Conservation (phyloP, 2,113 vertebrate genomes). For the Calypte anna region DNA sequence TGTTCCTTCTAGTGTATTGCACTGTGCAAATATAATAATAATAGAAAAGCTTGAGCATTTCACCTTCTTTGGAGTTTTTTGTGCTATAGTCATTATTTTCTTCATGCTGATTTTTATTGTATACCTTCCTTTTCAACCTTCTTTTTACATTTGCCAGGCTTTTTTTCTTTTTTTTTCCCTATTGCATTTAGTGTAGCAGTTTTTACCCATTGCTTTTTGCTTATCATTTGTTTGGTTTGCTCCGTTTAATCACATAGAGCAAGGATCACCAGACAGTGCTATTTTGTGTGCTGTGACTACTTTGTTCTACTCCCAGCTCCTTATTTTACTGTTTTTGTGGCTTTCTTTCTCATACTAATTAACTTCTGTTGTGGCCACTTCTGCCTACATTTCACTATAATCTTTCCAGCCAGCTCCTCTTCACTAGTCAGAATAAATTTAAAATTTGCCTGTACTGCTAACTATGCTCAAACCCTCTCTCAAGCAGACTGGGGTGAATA, state of each 20-base stretch:
- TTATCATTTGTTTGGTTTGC: not conserved
- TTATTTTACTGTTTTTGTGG: not conserved
- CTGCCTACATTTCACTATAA: not conserved
- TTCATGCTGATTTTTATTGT: not conserved
- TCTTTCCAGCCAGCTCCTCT: not conserved
- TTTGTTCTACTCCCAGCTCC: not conserved
- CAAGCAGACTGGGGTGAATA: not conserved
- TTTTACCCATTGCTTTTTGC: not conserved
- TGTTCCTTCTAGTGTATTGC: not conserved
- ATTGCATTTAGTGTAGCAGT: not conserved
- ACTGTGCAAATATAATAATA: not conserved
- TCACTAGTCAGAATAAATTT: not conserved
- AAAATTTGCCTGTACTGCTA: not conserved
- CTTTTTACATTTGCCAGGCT: not conserved
- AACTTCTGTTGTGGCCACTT: not conserved
- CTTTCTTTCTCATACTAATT: not conserved
- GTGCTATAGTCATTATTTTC: not conserved
- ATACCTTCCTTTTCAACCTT: not conserved
- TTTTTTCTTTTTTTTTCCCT: not conserved
- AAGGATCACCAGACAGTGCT: not conserved
- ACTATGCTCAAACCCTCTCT: not conserved
- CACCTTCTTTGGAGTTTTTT: not conserved
- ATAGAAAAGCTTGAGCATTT: not conserved
- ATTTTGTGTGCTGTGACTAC: not conserved
- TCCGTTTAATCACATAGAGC: not conserved